Conservation (phyloP, 1,140 invertebrate genomes). For the Drosophila parabipectinata region DNA sequence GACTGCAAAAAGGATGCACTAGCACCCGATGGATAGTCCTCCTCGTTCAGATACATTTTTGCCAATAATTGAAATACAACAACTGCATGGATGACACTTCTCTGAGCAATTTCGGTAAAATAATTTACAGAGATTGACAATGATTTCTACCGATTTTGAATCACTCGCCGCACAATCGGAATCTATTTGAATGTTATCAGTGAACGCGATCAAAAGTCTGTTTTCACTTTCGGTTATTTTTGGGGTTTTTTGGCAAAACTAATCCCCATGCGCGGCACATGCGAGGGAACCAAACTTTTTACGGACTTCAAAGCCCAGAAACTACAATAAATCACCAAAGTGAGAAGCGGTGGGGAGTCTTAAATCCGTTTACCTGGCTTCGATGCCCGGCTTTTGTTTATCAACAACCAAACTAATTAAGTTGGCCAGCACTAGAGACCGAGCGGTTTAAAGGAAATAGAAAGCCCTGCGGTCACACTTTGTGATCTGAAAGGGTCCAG, state of each 20-base stretch:
- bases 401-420: constrained; percentile 71
- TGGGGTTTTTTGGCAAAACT: constrained; percentile 27
- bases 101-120: constrained; percentile 3
- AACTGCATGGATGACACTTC: constrained; percentile 32
- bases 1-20: constrained; percentile 22
- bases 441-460: constrained; percentile 51
- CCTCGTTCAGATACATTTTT: constrained; percentile 10
- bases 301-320: constrained; percentile 9
- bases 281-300: constrained; percentile 38
- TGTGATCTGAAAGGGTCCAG: constrained; percentile 19
- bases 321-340: constrained; percentile 57
- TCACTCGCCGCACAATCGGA: constrained; percentile 54
- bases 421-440: constrained; percentile 38
- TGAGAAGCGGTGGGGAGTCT: constrained; percentile 54
- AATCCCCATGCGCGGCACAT: constrained; percentile 63
- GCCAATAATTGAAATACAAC: constrained; percentile 41
- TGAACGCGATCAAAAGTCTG: constrained; percentile 26
- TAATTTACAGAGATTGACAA: constrained; percentile 4
- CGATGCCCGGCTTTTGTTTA: constrained; percentile 24
- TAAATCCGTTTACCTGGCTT: constrained; percentile 71
- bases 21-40: too few relatives aligned
- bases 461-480: constrained; percentile 59
- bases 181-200: constrained; percentile 41
- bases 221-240: constrained; percentile 63
- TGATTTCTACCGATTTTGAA: constrained; percentile 21